Evolutionary conservation across 1,140 invertebrate genomes (phyloP).

Genomic region (Drosophila carrolli): DNA sequence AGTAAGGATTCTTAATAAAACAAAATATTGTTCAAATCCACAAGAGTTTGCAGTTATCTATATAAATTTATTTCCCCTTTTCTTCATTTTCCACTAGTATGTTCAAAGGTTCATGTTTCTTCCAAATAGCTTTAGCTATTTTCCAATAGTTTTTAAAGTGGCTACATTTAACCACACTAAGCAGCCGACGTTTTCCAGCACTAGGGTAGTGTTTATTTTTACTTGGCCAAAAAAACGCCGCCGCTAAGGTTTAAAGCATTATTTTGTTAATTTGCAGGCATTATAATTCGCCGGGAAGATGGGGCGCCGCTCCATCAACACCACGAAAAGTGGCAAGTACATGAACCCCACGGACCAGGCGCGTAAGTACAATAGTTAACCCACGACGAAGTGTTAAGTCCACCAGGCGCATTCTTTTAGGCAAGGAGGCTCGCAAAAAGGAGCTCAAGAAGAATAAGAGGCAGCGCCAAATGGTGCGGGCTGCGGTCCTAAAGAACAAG

Average conservation of each 20-base stretch:
- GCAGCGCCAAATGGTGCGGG: conserved; percentile 96
- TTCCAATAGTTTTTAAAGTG: neutral
- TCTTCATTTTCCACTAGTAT: no score
- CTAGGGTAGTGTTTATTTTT: neutral
- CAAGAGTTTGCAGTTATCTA: no score
- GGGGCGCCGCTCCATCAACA: conserved; percentile 98
- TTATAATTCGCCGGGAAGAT: conserved; percentile 87
- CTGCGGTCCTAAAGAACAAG: conserved; percentile 99
- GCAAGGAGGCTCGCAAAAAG: conserved; percentile 98
- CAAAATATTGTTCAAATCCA: no score
- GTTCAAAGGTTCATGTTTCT: no score
- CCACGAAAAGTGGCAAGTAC: conserved; percentile 99
- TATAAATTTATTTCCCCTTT: no score
- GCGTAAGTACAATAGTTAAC: conserved; percentile 88
- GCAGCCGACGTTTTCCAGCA: neutral
- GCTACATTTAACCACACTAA: no score
- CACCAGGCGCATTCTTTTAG: conserved; percentile 84
- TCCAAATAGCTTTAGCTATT: neutral
- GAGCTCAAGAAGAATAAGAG: conserved; percentile 99
- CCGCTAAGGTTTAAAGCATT: neutral
- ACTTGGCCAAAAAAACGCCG: neutral
- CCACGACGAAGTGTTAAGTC: conserved; percentile 6
- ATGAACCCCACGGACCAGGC: conserved; percentile 99
- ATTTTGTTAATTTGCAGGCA: neutral
- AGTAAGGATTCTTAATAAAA: no score